These are phyloP conservation scores for Andrena camellia DNA, from an alignment of 2,888 invertebrate genomes.

Conservation along the genomic window DNA sequence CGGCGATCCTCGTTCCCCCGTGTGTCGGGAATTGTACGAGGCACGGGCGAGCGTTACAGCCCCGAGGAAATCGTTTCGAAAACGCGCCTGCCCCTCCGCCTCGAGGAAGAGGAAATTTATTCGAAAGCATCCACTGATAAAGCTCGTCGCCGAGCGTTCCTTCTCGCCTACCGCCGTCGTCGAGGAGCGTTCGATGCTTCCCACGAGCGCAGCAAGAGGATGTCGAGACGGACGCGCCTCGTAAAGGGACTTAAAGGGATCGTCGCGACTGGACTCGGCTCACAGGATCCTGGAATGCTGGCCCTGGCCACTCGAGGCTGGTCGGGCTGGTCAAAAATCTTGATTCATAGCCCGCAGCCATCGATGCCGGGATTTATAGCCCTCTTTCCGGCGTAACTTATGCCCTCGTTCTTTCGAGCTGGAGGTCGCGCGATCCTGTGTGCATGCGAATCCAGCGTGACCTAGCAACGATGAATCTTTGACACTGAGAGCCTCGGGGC, in stretches of 20 bases:
- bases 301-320: neutral
- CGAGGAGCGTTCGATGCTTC: neutral
- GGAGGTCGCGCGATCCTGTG: conserved; percentile 43
- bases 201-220: neutral
- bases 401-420: conserved; percentile 52
- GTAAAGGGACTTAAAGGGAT: conserved; percentile 3
- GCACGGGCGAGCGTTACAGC: neutral
- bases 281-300: neutral
- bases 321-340: conserved; percentile 69
- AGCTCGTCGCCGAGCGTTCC: neutral
- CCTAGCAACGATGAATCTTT: conserved; percentile 42
- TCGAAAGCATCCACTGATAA: neutral
- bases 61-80: conserved; percentile 54
- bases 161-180: neutral
- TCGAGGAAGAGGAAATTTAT: conserved; percentile 13
- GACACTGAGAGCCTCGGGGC: conserved; percentile 18
- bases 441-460: conserved; percentile 65
- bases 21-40: neutral
- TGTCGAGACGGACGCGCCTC: neutral
- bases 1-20: conserved; percentile 50
- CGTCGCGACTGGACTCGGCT: neutral
- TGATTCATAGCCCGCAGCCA: conserved; percentile 76
- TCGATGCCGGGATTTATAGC: conserved; percentile 77
- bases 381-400: conserved; percentile 70
- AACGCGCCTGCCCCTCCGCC: conserved; percentile 41